phyloP scores from a whole-genome alignment of 2,113 vertebrate genomes.

The Elanoides forficatus region DNA sequence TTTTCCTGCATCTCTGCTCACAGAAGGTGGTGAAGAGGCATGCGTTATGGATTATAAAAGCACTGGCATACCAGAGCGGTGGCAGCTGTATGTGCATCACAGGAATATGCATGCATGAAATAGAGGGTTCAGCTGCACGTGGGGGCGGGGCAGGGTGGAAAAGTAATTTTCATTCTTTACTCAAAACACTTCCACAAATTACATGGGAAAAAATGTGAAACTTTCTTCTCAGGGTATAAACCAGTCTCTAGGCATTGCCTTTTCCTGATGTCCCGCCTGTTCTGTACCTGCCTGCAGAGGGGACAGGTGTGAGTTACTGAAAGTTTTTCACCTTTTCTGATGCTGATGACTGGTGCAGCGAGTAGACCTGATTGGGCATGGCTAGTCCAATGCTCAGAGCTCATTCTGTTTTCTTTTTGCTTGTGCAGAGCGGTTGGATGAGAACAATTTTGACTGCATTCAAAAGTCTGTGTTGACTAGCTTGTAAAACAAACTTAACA shows the following conservation, averaged over 20 bases:
- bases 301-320: not conserved
- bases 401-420: not conserved
- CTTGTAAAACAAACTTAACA: not conserved
- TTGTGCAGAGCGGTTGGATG: not conserved
- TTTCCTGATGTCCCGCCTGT: not conserved
- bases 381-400: not conserved
- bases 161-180: not conserved
- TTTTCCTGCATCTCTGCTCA: not conserved
- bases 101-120: not conserved
- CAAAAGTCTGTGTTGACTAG: not conserved
- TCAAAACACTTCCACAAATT: not conserved
- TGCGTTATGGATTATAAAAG: not conserved
- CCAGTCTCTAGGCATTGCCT: not conserved
- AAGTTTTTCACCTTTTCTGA: not conserved
- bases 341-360: not conserved
- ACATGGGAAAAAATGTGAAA: not conserved
- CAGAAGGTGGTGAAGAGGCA: not conserved
- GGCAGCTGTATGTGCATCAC: not conserved
- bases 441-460: not conserved
- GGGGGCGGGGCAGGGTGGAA: rapidly evolving
- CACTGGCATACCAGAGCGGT: not conserved
- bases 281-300: not conserved
- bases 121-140: not conserved
- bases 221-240: not conserved
- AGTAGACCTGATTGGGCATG: not conserved